A percentile compares a stretch with the other conserved stretches of the same genome.
Evolutionary conservation across 2,888 invertebrate genomes (phyloP).

Genomic region (Cheilosia grossa): DNA sequence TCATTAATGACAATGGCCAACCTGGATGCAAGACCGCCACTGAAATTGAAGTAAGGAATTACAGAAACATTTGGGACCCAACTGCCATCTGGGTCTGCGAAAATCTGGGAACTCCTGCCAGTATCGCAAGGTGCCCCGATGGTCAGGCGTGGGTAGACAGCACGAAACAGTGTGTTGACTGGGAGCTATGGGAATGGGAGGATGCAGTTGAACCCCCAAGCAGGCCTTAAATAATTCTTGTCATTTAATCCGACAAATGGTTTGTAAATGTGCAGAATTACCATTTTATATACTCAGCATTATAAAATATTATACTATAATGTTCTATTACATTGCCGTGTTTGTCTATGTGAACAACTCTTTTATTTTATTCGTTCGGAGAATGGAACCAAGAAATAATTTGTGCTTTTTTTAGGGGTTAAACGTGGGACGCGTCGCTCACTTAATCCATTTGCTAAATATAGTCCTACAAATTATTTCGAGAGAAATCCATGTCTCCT

Average conservation of each 20-base stretch:
- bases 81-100: conserved; percentile 78
- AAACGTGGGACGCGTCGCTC: no score
- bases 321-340: no score
- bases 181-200: conserved; percentile 80
- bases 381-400: no score
- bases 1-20: conserved; percentile 76
- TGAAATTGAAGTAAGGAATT: conserved; percentile 77
- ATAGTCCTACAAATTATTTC: no score
- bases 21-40: conserved; percentile 78
- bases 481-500: no score
- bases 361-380: no score
- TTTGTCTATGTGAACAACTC: no score
- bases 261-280: background rate
- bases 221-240: conserved; percentile 34
- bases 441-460: no score
- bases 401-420: no score
- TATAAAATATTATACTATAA: no score
- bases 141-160: conserved; percentile 77
- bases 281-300: no score
- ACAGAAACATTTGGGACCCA: conserved; percentile 79
- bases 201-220: conserved; percentile 77
- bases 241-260: background rate
- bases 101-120: conserved; percentile 75
- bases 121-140: conserved; percentile 75
- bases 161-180: conserved; percentile 77